Evolutionary conservation across 2,888 invertebrate genomes (phyloP), one percentile per base, ranked within the genome.

Genomic region (Cremastinae sp.): DNA sequence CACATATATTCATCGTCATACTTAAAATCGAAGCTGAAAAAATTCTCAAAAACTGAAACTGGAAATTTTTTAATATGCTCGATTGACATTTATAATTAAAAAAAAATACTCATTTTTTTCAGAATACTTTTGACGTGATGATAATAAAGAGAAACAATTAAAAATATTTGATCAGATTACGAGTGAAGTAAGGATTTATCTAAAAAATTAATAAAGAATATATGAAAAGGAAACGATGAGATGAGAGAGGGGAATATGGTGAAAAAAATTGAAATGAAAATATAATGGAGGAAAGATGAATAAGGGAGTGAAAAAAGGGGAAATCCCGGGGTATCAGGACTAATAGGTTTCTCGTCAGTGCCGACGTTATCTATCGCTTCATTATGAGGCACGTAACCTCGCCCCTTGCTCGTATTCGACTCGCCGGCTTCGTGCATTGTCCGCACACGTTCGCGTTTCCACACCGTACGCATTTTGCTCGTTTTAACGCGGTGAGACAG

Each of bases 331-430:
- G 47, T 70, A 68, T 68, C 22, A 36, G 49, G 66, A 71, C 75
- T 75, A 71, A 75, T 75, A 71, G 71, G 71, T 59, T 66, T 28
- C 71, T 71, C 58, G 71, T 66, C 75, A 54, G 66, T 56, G 18
- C 28, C 43, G 72, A 75, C 68, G 68, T 75, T 75, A 72, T 75
- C 75, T 72, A 75, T 75, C 72, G 75, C 75, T 75, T 75, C 72
- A 75, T 75, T 75, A 75, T 53, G 56, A 70, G 10, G 41, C 71
- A 61, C 62, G 58, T 66, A 64, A 53, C 62, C 61, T 54, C 62
- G 28, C 28, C 68, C 68, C 54, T 58, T 56, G 72, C 62, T 72
- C 72, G 38, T 68, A 34, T 62, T 53, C 45, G 53, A 18, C 70
- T 61, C 45, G 61, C 70, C 53, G 34, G 16, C 28, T 28, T 51